Conservation (phyloP, 2,113 vertebrate species). For the Rallus limicola region DNA sequence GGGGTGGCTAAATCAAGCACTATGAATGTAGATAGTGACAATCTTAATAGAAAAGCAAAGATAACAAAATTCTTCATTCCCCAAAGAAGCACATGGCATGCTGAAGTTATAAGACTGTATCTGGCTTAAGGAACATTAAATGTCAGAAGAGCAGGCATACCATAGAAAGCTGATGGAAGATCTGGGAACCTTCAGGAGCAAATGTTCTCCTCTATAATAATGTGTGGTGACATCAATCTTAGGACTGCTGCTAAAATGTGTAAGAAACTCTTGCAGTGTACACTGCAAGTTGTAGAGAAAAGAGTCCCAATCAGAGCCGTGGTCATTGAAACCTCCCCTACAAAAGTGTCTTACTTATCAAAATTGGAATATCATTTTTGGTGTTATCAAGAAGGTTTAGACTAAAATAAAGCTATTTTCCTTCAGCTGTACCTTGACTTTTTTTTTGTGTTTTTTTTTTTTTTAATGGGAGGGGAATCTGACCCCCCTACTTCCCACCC, state of each 20-base stretch:
- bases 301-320: conserved; percentile 65
- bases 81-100: background rate
- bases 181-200: conserved; percentile 66
- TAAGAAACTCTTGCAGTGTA: conserved; percentile 59
- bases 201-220: conserved; percentile 68
- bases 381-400: conserved; percentile 50
- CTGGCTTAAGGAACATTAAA: conserved; percentile 63
- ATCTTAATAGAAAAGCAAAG: conserved; percentile 32
- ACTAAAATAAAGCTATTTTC: conserved; percentile 35
- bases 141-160: conserved; percentile 68
- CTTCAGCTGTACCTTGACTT: background rate
- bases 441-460: background rate
- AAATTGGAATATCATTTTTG: conserved; percentile 67
- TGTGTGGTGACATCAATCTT: conserved; percentile 57
- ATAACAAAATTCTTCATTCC: conserved; percentile 39
- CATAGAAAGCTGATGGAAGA: conserved; percentile 63
- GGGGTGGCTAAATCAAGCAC: background rate
- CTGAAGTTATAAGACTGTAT: conserved; percentile 72
- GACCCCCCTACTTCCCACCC: too few species aligned
- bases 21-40: conserved; percentile 14
- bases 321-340: conserved; percentile 47
- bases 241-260: conserved; percentile 63
- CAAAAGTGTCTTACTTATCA: conserved; percentile 69
- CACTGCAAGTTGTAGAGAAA: conserved; percentile 69
- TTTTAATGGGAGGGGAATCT: too few species aligned